Conservation (phyloP, 2,113 vertebrate genomes). For the Monopterus albus region DNA sequence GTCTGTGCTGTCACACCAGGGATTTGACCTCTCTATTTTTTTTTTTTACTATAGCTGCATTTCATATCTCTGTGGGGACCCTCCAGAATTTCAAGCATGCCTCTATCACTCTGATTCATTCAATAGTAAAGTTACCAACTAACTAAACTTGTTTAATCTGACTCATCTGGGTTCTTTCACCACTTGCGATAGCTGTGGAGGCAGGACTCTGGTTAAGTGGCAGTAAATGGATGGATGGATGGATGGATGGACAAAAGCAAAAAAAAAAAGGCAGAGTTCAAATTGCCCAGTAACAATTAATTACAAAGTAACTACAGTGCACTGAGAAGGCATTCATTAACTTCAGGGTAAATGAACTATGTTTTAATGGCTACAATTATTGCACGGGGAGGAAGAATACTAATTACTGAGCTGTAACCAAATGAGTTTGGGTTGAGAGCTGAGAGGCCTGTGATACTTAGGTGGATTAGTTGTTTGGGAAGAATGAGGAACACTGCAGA, state of each 20-base stretch:
- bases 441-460: slow-evolving; percentile 45
- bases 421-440: slow-evolving; percentile 23
- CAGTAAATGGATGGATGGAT: too few species aligned
- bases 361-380: slow-evolving; percentile 9
- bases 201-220: too few species aligned
- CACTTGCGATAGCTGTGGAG: too few species aligned
- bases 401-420: slow-evolving; percentile 34
- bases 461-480: slow-evolving; percentile 60
- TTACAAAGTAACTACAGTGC: slow-evolving; percentile 32
- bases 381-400: slow-evolving; percentile 2
- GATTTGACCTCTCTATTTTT: slow-evolving; percentile 33
- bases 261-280: not conserved
- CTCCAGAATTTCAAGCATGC: too few species aligned
- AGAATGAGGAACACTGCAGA: slow-evolving; percentile 31
- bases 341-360: slow-evolving; percentile 24
- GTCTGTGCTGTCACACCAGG: slow-evolving; percentile 30
- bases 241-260: too few species aligned
- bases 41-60: not conserved
- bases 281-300: slow-evolving; percentile 35
- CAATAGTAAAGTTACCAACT: too few species aligned
- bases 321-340: slow-evolving; percentile 14
- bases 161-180: too few species aligned
- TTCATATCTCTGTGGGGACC: slow-evolving; percentile 36
- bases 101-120: too few species aligned
- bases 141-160: too few species aligned